These are phyloP conservation scores for Ciona savignyi DNA, from an alignment of 23 tunicate species.

Conservation along the genomic window DNA sequence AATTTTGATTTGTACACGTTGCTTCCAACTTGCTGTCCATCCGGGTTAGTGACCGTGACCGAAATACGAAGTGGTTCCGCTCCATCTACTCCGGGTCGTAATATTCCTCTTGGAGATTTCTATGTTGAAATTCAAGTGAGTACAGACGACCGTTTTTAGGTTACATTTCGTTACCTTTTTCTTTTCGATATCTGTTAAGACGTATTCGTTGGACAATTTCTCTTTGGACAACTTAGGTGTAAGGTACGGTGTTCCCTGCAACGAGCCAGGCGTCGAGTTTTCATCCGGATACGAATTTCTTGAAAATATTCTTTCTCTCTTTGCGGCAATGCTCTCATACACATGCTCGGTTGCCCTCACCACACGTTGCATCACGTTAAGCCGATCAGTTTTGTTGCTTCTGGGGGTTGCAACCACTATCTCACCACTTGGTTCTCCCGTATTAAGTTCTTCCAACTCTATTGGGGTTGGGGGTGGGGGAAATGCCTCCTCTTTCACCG, in stretches of 20 bases:
- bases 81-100: not conserved
- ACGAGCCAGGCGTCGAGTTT: not conserved
- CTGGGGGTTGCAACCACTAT: not conserved
- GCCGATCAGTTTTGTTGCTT: not conserved
- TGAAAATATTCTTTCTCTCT: constrained; percentile 27
- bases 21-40: constrained; percentile 57
- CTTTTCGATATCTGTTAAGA: not conserved
- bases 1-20: constrained; percentile 29
- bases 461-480: constrained; percentile 8
- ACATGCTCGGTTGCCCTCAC: constrained; percentile 40
- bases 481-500: not conserved
- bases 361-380: constrained; percentile 32
- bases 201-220: not conserved
- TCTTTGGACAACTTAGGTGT: not conserved
- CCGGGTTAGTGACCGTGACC: constrained; percentile 72
- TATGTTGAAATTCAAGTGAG: no score
- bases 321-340: constrained; percentile 37
- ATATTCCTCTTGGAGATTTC: not conserved
- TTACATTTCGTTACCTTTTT: no score
- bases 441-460: not conserved
- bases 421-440: not conserved
- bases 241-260: not conserved
- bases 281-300: constrained; percentile 9
- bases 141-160: no score
- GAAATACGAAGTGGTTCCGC: constrained; percentile 39